A percentile compares a stretch with the other conserved stretches of the same genome.
phyloP scores from a whole-genome alignment of 2,888 invertebrate genomes.

The Loripinus fragilis region DNA sequence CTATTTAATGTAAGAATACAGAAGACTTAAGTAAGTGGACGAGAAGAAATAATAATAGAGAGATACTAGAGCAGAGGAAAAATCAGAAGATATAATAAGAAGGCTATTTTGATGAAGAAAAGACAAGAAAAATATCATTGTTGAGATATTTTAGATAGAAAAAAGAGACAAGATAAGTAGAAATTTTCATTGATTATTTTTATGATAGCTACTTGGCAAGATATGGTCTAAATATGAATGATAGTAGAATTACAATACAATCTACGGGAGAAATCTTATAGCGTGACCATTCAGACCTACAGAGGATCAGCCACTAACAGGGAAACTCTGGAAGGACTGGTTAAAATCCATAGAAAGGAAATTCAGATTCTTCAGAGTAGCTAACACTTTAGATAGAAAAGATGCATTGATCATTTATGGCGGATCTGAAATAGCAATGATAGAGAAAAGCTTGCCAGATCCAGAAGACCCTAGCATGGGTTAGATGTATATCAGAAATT shows the following conservation, averaged over 20 bases:
- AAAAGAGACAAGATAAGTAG: neutral
- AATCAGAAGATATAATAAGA: neutral
- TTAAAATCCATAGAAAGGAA: neutral
- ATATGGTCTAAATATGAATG: slow-evolving; percentile 1
- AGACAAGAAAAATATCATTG: neutral
- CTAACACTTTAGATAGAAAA: too few relatives aligned
- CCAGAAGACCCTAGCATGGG: neutral
- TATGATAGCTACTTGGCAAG: neutral
- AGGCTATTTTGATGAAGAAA: neutral
- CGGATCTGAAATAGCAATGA: neutral
- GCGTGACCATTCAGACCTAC: slow-evolving; percentile 6
- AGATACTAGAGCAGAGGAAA: neutral
- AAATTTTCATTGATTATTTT: neutral
- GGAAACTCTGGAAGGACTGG: slow-evolving; percentile 16
- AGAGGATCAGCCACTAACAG: neutral
- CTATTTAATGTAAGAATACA: neutral
- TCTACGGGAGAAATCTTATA: neutral
- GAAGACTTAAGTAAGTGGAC: slow-evolving; percentile 2
- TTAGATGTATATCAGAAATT: slow-evolving; percentile 10
- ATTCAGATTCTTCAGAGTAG: too few relatives aligned
- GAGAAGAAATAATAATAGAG: slow-evolving; percentile 6
- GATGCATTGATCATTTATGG: too few relatives aligned
- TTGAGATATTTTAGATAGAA: neutral
- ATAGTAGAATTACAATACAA: neutral
- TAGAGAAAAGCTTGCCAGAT: too few relatives aligned